Evolutionary conservation across 2,797 vertebrate species (phyloP).

Genomic region (Simalia tracyae): DNA sequence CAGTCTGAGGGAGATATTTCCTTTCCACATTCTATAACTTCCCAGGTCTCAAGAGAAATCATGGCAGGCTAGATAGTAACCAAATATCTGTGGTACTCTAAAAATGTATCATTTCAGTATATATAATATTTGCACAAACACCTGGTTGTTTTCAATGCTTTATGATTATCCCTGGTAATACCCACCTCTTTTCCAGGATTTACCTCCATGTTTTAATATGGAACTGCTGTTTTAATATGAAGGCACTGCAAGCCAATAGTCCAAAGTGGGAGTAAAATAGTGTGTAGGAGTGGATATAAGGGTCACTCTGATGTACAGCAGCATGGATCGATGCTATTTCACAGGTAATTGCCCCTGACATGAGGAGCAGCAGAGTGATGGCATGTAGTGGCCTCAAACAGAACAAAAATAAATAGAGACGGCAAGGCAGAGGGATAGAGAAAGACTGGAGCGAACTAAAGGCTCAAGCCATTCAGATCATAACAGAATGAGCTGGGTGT

Average conservation of each 20-base stretch:
- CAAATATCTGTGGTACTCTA: neutral
- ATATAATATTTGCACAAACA: neutral
- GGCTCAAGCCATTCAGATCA: neutral
- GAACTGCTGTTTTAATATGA: neutral
- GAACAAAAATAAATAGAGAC: neutral
- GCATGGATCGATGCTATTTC: conserved; percentile 17
- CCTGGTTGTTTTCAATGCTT: neutral
- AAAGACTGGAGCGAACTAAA: neutral
- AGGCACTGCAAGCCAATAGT: neutral
- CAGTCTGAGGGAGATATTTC: neutral
- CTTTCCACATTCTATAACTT: neutral
- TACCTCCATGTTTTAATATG: neutral
- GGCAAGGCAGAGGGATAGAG: neutral
- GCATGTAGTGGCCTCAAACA: neutral
- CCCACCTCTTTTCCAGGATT: neutral
- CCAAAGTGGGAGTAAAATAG: neutral
- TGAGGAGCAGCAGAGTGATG: neutral
- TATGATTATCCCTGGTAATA: neutral
- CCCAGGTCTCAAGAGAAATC: neutral
- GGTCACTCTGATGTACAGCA: neutral
- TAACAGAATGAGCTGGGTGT: neutral
- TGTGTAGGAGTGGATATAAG: neutral
- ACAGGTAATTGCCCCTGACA: conserved; percentile 10
- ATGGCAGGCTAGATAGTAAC: neutral
- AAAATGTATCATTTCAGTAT: neutral